A percentile compares a stretch with the other conserved stretches of the same genome.
These are phyloP conservation scores for Liparis tanakae DNA, from an alignment of 2,797 vertebrate species.

Conservation along the genomic window DNA sequence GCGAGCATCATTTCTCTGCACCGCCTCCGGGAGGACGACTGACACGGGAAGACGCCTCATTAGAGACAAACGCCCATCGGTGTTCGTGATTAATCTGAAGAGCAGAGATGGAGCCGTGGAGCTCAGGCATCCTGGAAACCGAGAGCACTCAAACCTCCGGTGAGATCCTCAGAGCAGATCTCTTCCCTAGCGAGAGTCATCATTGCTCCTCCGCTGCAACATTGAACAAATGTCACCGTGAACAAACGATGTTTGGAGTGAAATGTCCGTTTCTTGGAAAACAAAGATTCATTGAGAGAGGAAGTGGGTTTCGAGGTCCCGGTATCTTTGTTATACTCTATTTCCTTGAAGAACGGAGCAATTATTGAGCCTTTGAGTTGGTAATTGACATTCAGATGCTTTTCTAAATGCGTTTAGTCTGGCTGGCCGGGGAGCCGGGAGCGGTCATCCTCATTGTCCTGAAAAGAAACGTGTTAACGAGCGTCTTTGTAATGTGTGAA, in stretches of 20 bases:
- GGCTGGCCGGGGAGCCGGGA: not conserved
- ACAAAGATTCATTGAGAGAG: constrained; percentile 40
- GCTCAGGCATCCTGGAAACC: constrained; percentile 1
- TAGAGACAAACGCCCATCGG: constrained; percentile 9
- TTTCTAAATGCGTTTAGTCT: constrained; percentile 42
- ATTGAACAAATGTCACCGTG: constrained; percentile 48
- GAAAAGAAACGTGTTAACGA: constrained; percentile 1
- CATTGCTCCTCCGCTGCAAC: constrained; percentile 18
- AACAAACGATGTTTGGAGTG: constrained; percentile 41
- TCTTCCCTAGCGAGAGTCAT: constrained; percentile 36
- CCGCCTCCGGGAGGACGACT: constrained; percentile 22
- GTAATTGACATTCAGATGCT: constrained; percentile 63
- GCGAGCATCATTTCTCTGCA: constrained; percentile 17
- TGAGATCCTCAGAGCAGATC: constrained; percentile 12
- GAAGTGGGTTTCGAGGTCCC: constrained; percentile 53
- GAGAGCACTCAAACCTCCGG: constrained; percentile 5
- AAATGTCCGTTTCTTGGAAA: constrained; percentile 23
- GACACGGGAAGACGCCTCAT: constrained; percentile 19
- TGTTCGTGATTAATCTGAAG: constrained; percentile 19
- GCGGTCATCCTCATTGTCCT: not conserved
- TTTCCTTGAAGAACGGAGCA: constrained; percentile 44
- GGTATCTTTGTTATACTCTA: constrained; percentile 40
- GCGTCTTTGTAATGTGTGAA: not conserved
- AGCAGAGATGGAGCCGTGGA: constrained; percentile 13
- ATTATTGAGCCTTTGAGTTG: constrained; percentile 53